Base-by-base conservation (phyloP, 2,888 invertebrate genomes). In the Pilophorus perplexus region DNA sequence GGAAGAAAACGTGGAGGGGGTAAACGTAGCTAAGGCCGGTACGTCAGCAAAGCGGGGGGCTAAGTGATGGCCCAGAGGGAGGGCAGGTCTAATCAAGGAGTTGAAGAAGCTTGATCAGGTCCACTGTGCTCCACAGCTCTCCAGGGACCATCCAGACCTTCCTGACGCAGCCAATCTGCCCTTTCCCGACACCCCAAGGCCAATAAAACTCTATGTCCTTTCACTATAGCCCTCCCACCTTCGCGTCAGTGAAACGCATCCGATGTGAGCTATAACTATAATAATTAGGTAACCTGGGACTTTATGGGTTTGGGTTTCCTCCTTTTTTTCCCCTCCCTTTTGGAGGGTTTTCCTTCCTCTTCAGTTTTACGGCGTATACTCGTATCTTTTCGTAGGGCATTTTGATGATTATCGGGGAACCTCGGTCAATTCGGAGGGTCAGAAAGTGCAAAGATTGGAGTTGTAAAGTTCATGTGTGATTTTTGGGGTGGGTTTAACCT, bases 21-120 rank as follows among this genome's bases (percentile, higher is more conserved):
- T 23, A 23, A 50, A 20, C n/a, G n/a, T n/a, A 14, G n/a, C 25
- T 12, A 28, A 52, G 52, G 22, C 52, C 28, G 38, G 55, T n/a
- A 55, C 55, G 55, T 55, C 55, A 55, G 55, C 55, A 55, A 38
- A 38, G 20, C 38, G 16, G n/a, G 55, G 55, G 14, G 18, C 37
- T 55, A 55, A 55, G 55, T 55, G 55, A 55, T 55, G 55, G 55
- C 55, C 55, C 37, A 16, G 55, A 37, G 22, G 10, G n/a, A 12
- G 23, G 33, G 37, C 22, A 38, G 55, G 55, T 55, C 55, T 38
- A 55, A 55, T 55, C 55, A 55, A 55, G 55, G 55, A 38, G 55
- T 55, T 55, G 55, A 38, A 55, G 55, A 55, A 55, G 55, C 55
- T 55, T 55, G 55, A 55, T 55, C 55, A 55, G 55, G 55, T 55